Evolutionary conservation across 2,113 vertebrate species (phyloP), one percentile per base, ranked within the genome.

Genomic region (Zootoca vivipara): DNA sequence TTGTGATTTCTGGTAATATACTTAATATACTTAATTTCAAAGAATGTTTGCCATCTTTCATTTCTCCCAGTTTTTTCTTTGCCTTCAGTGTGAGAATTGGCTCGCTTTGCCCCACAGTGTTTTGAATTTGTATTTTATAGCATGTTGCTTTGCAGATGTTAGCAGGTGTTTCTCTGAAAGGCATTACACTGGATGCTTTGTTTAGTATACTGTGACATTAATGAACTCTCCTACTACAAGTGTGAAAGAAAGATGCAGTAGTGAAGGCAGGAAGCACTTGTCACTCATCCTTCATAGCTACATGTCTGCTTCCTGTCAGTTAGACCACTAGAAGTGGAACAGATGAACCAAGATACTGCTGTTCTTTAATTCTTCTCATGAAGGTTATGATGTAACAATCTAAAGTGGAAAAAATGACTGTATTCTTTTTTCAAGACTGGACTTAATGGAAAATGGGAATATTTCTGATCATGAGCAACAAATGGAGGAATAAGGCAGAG

Each of bases 261-360:
- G 69, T 78, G 92, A 74, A 35, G 94, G 91, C 97, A 96, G 97
- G 97, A 97, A 97, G 40, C 90, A 42, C 90, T 94, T 46, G 86
- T 89, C 75, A 0, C 92, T 93, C 94, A 70, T 94, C 70, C 90
- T 85, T 78, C 16, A 3, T 94, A 92, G 96, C 96, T 95, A 58
- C 0, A 33, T 75, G 93, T 92, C 81, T n/a, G 96, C 93, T 97
- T 97, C 97, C 97, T 97, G 97, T 97, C 97, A 94, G 97, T 97
- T 97, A 97, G 97, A 97, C 97, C 97, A 95, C 97, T 72, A 93
- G 90, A 93, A 78, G 94, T 78, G 92, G 93, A 96, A 96, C 95
- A 97, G 97, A 97, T 97, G 96, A 93, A 89, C 95, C 90, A 62
- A 20, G 92, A 82, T 89, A 62, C 82, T 94, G 8, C 82, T 90